Conservation (phyloP, 2,888 invertebrate species). For the Didymodactylos carnosus region DNA sequence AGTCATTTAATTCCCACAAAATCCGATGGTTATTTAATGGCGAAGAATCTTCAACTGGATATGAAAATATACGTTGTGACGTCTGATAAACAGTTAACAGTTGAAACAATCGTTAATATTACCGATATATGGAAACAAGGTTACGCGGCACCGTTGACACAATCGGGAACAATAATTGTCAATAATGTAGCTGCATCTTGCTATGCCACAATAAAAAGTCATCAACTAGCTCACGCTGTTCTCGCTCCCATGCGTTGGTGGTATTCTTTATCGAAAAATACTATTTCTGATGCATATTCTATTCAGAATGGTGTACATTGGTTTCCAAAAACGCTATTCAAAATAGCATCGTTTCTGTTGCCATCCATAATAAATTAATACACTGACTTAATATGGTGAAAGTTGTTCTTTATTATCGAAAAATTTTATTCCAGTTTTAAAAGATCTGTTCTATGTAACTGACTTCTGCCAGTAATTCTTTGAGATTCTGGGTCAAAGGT, state of each 20-base stretch:
- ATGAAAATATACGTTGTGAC: neutral
- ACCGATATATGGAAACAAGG: neutral
- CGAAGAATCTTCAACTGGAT: neutral
- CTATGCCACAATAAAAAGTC: conserved; percentile 8
- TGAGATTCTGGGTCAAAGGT: too few species aligned
- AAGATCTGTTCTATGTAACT: too few species aligned
- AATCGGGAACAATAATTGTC: conserved; percentile 3
- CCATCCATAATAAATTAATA: neutral
- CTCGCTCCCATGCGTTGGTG: conserved; percentile 12
- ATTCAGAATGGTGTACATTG: conserved; percentile 11
- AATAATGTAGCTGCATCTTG: conserved; percentile 2
- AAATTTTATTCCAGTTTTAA: too few species aligned
- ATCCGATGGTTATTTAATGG: neutral
- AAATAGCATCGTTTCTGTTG: neutral
- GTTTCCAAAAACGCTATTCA: neutral
- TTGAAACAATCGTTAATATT: neutral
- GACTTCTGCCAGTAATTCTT: too few species aligned
- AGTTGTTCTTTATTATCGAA: too few species aligned
- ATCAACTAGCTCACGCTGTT: conserved; percentile 8
- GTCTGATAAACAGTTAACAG: neutral
- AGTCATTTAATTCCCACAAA: neutral
- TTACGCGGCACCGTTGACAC: conserved; percentile 9
- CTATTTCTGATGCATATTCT: neutral
- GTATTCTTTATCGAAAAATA: neutral
- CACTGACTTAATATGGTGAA: too few species aligned